A percentile compares a stretch with the other conserved stretches of the same genome.
phyloP scores from a whole-genome alignment of 2,888 invertebrate genomes.

The Aleiodes alternator region DNA sequence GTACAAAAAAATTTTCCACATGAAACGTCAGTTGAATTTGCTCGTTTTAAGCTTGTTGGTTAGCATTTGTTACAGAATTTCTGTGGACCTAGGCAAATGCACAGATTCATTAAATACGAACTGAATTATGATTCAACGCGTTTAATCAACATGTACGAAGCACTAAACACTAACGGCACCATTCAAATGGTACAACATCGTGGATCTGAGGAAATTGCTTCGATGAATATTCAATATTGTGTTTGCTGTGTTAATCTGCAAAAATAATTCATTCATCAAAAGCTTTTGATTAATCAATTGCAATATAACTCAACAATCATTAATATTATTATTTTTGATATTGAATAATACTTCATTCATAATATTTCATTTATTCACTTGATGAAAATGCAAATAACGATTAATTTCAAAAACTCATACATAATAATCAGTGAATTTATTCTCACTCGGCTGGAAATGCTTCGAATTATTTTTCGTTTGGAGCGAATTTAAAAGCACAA shows the following conservation, averaged over 20 bases:
- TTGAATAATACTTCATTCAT: not conserved
- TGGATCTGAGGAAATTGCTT: conserved; percentile 37
- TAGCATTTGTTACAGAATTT: too few species aligned
- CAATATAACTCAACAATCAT: not conserved
- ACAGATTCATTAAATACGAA: too few species aligned
- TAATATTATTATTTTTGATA: not conserved
- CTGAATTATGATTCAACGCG: too few species aligned
- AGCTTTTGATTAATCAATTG: conserved; percentile 18
- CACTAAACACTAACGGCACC: not conserved
- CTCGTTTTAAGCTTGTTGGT: too few species aligned
- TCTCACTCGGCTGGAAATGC: not conserved
- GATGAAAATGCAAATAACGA: too few species aligned
- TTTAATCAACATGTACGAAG: too few species aligned
- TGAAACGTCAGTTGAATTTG: too few species aligned
- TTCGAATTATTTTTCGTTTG: not conserved
- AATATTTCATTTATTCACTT: conserved; percentile 1
- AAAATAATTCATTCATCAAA: conserved; percentile 3
- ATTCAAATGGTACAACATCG: not conserved
- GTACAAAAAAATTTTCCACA: not conserved
- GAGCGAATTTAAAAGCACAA: not conserved
- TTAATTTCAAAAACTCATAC: too few species aligned
- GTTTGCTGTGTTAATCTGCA: not conserved
- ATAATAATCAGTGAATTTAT: not conserved
- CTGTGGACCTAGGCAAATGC: too few species aligned
- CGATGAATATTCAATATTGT: conserved; percentile 50